Percentiles rank a stretch among this genome's conserved stretches.
These are phyloP conservation scores for Caenorhabditis drosophilae DNA, from an alignment of 2,888 invertebrate genomes.

Conservation along the genomic window DNA sequence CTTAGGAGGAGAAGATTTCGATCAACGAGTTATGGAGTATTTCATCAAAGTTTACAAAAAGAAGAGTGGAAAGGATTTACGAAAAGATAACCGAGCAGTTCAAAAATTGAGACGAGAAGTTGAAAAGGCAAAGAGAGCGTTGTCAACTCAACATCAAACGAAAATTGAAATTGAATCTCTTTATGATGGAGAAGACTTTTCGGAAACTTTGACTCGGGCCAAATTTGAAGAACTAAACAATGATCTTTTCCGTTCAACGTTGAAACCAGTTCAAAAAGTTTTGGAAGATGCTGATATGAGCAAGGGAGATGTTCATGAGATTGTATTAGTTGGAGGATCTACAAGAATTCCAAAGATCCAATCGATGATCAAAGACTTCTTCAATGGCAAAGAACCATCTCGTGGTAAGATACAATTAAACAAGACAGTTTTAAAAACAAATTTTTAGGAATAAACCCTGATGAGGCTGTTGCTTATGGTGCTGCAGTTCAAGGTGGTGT, in stretches of 20 bases:
- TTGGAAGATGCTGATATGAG: constrained; percentile 98
- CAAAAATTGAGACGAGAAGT: constrained; percentile 70
- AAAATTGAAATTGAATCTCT: constrained; percentile 92
- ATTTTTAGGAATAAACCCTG: constrained; percentile 78
- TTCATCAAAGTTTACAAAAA: constrained; percentile 83
- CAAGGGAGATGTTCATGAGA: constrained; percentile 96
- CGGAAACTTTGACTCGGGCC: constrained; percentile 93
- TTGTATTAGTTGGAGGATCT: constrained; percentile 97
- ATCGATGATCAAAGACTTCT: constrained; percentile 76
- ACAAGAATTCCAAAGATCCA: constrained; percentile 98
- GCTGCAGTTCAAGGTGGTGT: constrained; percentile 98
- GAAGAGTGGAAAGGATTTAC: constrained; percentile 70
- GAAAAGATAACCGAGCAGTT: constrained; percentile 69
- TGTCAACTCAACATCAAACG: constrained; percentile 84
- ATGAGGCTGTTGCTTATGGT: constrained; percentile 97
- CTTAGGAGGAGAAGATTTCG: constrained; percentile 87
- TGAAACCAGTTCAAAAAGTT: constrained; percentile 91
- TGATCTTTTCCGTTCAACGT: constrained; percentile 80
- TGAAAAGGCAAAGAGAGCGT: constrained; percentile 74
- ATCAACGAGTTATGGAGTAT: constrained; percentile 77
- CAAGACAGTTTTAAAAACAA: background rate
- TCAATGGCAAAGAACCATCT: constrained; percentile 95
- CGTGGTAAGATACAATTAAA: constrained; percentile 71
- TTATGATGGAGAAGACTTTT: constrained; percentile 97
- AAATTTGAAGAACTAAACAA: constrained; percentile 77